These are phyloP conservation scores for Austrolebias charrua DNA, from an alignment of 2,797 vertebrate genomes.

Conservation along the genomic window DNA sequence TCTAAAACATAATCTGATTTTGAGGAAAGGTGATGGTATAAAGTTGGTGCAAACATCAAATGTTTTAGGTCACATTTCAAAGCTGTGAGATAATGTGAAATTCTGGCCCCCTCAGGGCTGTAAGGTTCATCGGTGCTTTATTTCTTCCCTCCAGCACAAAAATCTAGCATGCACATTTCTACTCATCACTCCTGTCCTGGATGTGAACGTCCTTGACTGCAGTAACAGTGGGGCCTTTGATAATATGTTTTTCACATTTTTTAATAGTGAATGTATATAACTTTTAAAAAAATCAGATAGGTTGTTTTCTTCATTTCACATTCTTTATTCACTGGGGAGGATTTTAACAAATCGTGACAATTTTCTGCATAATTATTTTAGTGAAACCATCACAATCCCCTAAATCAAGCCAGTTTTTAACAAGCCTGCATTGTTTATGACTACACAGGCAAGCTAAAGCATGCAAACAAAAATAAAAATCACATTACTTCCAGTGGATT, in stretches of 20 bases:
- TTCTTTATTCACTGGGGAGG: too few relatives aligned
- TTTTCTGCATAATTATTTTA: background rate
- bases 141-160: conserved; percentile 14
- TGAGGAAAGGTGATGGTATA: conserved; percentile 10
- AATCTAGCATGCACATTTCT: conserved; percentile 12
- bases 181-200: conserved; percentile 21
- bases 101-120: conserved; percentile 10
- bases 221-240: too few relatives aligned
- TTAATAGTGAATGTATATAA: too few relatives aligned
- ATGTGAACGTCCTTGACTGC: conserved; percentile 30
- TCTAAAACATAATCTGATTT: conserved; percentile 12
- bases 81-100: conserved; percentile 27
- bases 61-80: conserved; percentile 25
- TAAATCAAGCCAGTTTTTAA: too few relatives aligned
- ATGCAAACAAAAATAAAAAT: conserved; percentile 11
- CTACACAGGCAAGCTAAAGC: conserved; percentile 1
- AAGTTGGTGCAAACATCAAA: conserved; percentile 18
- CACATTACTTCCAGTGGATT: conserved; percentile 14
- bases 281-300: background rate
- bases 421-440: too few relatives aligned
- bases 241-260: too few relatives aligned
- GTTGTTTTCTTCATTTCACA: too few relatives aligned
- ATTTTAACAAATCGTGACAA: background rate
- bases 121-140: background rate
- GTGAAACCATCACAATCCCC: background rate